These are phyloP conservation scores for Sebastes umbrosus DNA, from an alignment of 2,797 vertebrate species.

Conservation along the genomic window DNA sequence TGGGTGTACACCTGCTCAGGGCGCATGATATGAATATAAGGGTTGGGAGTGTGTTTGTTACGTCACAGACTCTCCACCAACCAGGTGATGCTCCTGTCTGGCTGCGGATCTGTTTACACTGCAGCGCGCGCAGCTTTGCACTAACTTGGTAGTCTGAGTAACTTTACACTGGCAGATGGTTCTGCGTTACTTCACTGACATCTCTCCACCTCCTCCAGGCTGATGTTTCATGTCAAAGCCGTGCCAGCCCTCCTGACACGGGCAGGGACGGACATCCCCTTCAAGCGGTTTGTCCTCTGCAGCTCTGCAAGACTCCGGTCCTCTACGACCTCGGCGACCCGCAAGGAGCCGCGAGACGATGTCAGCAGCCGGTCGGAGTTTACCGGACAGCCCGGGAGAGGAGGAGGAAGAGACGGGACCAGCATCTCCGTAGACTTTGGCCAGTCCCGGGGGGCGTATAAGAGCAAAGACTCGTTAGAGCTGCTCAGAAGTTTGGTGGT, in stretches of 20 bases:
- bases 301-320: constrained; percentile 17
- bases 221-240: constrained; percentile 61
- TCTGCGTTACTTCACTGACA: background rate
- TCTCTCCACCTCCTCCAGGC: background rate
- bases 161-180: background rate
- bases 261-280: constrained; percentile 15
- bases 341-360: constrained; percentile 5
- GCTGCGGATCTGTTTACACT: background rate
- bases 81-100: background rate
- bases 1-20: background rate
- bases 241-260: constrained; percentile 28
- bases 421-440: constrained; percentile 83
- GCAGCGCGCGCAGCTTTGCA: background rate
- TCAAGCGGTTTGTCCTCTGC: constrained; percentile 8
- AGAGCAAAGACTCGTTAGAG: constrained; percentile 89
- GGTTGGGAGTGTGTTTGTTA: background rate
- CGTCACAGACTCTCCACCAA: constrained; percentile 37
- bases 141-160: background rate
- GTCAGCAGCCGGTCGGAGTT: background rate
- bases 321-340: background rate
- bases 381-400: background rate
- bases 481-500: constrained; percentile 88
- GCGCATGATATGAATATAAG: background rate
- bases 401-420: background rate
- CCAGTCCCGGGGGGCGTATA: constrained; percentile 86